Evolutionary conservation across 1,140 invertebrate genomes (phyloP).

Genomic region (Solenopsis invicta): DNA sequence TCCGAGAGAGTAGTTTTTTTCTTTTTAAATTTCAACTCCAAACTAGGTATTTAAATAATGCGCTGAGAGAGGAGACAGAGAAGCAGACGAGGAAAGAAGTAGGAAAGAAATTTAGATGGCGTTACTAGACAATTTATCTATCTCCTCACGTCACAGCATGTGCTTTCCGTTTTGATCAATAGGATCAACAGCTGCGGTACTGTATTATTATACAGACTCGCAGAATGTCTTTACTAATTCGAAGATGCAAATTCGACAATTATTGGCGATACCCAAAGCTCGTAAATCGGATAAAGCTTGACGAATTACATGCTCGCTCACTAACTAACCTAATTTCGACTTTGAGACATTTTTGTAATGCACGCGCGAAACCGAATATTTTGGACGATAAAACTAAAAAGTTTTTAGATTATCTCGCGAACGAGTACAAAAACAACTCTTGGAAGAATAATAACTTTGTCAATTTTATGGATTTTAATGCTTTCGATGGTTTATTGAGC

Average conservation of each 20-base stretch:
- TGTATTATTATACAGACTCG: not conserved
- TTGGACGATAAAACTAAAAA: slow-evolving; percentile 68
- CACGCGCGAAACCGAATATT: not conserved
- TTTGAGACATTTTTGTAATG: not conserved
- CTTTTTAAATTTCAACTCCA: not conserved
- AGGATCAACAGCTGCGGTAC: not conserved
- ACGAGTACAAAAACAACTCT: slow-evolving; percentile 63
- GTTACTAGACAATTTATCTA: not conserved
- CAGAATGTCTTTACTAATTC: slow-evolving; percentile 61
- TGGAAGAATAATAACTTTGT: slow-evolving; percentile 27
- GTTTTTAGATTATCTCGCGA: slow-evolving; percentile 75
- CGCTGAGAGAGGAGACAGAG: not conserved
- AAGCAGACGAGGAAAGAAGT: not conserved
- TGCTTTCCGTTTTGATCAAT: not conserved
- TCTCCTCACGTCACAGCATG: not conserved
- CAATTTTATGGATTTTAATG: slow-evolving; percentile 76
- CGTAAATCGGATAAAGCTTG: not conserved
- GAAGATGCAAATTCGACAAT: slow-evolving; percentile 8
- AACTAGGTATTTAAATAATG: not conserved
- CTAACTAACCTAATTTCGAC: slow-evolving; percentile 42
- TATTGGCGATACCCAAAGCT: slow-evolving; percentile 23
- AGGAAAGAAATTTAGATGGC: not conserved
- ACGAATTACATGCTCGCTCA: not conserved
- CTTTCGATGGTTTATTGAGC: slow-evolving; percentile 82
- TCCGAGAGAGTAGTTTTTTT: not conserved